Conservation (phyloP, 2,113 vertebrate genomes). For the Meles meles region DNA sequence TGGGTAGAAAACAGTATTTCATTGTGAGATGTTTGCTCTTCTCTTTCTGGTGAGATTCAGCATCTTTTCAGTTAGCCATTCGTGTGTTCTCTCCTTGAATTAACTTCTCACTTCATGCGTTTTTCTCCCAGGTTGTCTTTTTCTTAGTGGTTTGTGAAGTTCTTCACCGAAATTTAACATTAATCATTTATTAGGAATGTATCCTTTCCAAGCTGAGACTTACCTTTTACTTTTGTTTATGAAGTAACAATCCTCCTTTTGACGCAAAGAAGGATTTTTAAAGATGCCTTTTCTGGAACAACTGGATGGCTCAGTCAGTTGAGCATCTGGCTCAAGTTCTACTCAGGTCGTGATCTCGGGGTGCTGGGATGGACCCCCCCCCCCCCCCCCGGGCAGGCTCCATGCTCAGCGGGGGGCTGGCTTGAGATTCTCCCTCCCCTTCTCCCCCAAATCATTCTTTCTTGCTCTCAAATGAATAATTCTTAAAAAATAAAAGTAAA, state of each 20-base stretch:
- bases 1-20: not conserved
- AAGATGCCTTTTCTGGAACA: not conserved
- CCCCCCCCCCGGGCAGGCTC: accelerated
- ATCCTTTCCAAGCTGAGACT: not conserved
- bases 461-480: not conserved
- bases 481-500: not conserved
- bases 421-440: not conserved
- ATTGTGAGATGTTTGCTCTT: not conserved
- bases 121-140: not conserved
- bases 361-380: not conserved
- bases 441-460: not conserved
- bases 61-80: not conserved
- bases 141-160: not conserved
- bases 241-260: not conserved
- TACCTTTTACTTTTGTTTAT: not conserved
- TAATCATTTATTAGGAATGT: not conserved
- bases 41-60: not conserved
- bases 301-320: not conserved
- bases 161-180: not conserved
- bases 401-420: not conserved
- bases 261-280: not conserved
- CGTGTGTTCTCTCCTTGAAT: not conserved
- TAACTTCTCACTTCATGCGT: not conserved
- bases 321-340: not conserved
- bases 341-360: not conserved